Evolutionary conservation across 92 coral and sea anemone genomes (phyloP).

Genomic region (Zoanthus gigantus): DNA sequence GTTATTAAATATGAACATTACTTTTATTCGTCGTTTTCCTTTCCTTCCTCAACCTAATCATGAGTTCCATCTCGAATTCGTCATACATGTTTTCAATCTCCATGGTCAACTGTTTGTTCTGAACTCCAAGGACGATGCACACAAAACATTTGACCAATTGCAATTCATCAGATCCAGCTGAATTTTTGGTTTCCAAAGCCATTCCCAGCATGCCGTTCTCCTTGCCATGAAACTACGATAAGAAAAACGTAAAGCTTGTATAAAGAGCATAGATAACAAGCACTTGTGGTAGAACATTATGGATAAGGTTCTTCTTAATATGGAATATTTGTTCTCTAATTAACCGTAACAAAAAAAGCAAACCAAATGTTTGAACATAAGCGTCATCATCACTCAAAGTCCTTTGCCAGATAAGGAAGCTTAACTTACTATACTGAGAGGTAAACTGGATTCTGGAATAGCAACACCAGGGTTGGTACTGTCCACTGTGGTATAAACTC

Average conservation of each 20-base stretch:
- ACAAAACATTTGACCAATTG: slow-evolving; percentile 77
- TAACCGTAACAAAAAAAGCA: no score
- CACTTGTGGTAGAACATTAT: background rate
- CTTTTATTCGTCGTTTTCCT: slow-evolving; percentile 62
- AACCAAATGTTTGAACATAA: no score
- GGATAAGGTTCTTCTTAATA: background rate
- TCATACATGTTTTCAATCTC: slow-evolving; percentile 92
- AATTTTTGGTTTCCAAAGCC: slow-evolving; percentile 58
- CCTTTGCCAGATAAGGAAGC: no score
- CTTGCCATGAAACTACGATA: slow-evolving; percentile 37
- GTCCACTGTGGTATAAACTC: slow-evolving; percentile 84
- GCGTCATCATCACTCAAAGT: background rate
- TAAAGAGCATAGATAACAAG: background rate
- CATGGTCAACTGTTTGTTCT: slow-evolving; percentile 72
- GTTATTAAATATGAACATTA: background rate
- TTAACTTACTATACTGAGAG: slow-evolving; percentile 72
- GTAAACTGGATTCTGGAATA: slow-evolving; percentile 90
- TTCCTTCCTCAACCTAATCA: slow-evolving; percentile 67
- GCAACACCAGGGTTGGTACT: slow-evolving; percentile 81
- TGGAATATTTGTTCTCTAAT: no score
- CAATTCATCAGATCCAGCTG: background rate
- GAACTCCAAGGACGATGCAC: slow-evolving; percentile 94
- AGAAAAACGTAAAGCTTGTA: background rate
- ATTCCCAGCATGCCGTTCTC: slow-evolving; percentile 63
- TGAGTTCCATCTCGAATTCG: slow-evolving; percentile 71